A percentile compares a stretch with the other conserved stretches of the same genome.
phyloP scores from a whole-genome alignment of 2,113 vertebrate genomes.

The Naja naja region DNA sequence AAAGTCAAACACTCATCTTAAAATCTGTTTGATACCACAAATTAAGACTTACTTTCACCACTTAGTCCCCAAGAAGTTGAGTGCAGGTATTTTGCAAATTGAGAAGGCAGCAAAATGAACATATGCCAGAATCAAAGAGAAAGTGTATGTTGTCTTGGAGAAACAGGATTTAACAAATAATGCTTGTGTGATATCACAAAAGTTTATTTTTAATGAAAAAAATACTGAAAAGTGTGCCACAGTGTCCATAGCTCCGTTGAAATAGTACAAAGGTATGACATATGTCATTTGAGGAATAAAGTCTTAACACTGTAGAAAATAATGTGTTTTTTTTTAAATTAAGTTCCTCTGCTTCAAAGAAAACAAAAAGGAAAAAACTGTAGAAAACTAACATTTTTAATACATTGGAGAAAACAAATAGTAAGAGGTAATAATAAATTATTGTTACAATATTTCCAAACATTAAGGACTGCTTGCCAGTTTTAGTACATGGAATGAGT shows the following conservation, averaged over 20 bases:
- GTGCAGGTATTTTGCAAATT: neutral
- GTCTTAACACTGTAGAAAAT: conserved; percentile 71
- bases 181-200: conserved; percentile 72
- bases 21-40: neutral
- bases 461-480: conserved; percentile 56
- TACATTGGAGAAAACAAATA: conserved; percentile 64
- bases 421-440: conserved; percentile 71
- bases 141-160: conserved; percentile 30
- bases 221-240: conserved; percentile 72
- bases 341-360: conserved; percentile 34
- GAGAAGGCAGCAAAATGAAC: neutral
- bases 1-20: neutral
- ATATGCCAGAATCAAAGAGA: neutral
- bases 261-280: conserved; percentile 75
- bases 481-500: conserved; percentile 55
- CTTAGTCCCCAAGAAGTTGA: neutral
- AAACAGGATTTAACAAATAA: conserved; percentile 53
- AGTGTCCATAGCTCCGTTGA: conserved; percentile 73
- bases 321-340: conserved; percentile 70
- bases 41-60: neutral
- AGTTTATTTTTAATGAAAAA: conserved; percentile 78
- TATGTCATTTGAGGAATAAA: conserved; percentile 70
- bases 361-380: conserved; percentile 51
- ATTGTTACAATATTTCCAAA: conserved; percentile 71
- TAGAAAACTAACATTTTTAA: conserved; percentile 70